Conservation (phyloP, 1,140 invertebrate species). For the Scaptomyza montana region DNA sequence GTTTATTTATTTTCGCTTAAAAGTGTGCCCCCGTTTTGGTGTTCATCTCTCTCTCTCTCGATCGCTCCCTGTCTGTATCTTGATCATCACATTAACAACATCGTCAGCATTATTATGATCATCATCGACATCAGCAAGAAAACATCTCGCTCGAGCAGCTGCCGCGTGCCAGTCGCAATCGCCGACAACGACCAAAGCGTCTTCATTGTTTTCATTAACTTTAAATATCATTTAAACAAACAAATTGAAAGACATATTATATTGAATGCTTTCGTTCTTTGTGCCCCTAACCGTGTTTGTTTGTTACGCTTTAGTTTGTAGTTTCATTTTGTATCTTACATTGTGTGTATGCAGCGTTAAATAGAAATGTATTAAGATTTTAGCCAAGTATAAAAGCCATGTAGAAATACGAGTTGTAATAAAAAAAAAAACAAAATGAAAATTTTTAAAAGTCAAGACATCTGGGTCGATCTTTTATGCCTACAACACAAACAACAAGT, state of each 20-base stretch:
- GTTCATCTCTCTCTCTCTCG: constrained; percentile 2
- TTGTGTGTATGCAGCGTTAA: constrained; percentile 15
- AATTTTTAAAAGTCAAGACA: not conserved
- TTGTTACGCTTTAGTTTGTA: constrained; percentile 65
- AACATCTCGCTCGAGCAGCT: constrained; percentile 37
- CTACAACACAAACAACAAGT: constrained; percentile 8
- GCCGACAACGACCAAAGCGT: constrained; percentile 13
- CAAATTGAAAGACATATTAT: not conserved
- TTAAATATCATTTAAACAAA: constrained; percentile 55
- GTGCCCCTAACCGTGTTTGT: constrained; percentile 50
- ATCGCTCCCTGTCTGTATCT: too few species aligned
- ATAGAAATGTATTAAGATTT: not conserved
- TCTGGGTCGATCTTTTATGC: not conserved
- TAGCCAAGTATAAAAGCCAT: constrained; percentile 26
- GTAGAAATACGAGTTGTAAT: constrained; percentile 29
- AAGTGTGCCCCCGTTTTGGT: constrained; percentile 23
- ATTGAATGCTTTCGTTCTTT: constrained; percentile 30
- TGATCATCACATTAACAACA: constrained; percentile 21
- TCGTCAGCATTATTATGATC: constrained; percentile 37
- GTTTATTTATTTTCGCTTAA: constrained; percentile 36
- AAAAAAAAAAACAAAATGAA: constrained; percentile 18
- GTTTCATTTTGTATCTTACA: constrained; percentile 35
- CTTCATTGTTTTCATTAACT: constrained; percentile 53
- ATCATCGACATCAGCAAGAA: constrained; percentile 22
- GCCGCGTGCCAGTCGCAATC: constrained; percentile 32